Base-by-base conservation (phyloP, 2,888 invertebrate species). In the Marronus borbonicus region DNA sequence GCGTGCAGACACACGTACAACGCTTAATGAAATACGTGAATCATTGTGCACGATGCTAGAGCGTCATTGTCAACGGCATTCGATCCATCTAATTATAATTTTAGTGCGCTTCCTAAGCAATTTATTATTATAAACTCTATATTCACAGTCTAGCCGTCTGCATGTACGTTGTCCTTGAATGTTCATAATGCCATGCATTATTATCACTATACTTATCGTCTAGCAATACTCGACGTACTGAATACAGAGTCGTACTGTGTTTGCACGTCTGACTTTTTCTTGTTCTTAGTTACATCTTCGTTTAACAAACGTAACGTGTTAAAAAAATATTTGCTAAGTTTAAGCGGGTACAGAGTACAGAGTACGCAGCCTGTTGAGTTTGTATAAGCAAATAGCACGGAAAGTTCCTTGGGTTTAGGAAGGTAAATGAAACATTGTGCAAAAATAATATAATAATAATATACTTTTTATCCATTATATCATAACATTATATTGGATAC, bases 111-210 rank as follows among this genome's bases (percentile, higher is more conserved):
- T 72, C 72, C 72, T 36, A 17, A 72, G 72, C 58, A 36, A 72
- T 72, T 72, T 72, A 72, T 72, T 55, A 60, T 72, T 58, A 58
- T 58, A 72, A 70, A 72, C 58, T 69, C n/a, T 44, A 70, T 72
- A 72, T 72, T 72, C 72, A 60, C 58, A 60, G 72, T 72, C 72
- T 72, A 72, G 72, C 58, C 72, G 72, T 58, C 68, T 68, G 50
- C 50, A 68, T 17, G 58, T 58, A 72, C 36, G 14, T 14, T 60
- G 72, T 58, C 72, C 72, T 72, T 72, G 72, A 58, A 72, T 60
- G 36, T 20, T 58, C 58, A 72, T 72, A 72, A 72, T 58, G 72
- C 58, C 39, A 68, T 60, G 20, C 72, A 44, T 72, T 72, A 69
- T 69, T 69, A 72, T 72, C 72, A 36, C 58, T 39, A 60, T 39